Base-by-base conservation (phyloP, 2,797 vertebrate genomes). In the Myiotriccus ornatus region DNA sequence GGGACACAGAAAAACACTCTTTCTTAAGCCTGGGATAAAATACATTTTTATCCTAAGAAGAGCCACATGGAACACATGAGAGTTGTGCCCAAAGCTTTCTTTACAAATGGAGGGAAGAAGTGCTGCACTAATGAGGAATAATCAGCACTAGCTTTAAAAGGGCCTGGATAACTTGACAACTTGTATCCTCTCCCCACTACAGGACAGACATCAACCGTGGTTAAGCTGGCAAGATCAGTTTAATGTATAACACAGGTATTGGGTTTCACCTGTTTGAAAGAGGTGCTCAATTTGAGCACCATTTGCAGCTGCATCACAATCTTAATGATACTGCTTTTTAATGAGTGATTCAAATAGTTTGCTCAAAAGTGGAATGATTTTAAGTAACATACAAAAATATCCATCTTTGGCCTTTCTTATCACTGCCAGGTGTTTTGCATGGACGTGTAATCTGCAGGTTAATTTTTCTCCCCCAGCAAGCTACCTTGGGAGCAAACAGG, bases 11-110 rank as follows among this genome's bases (percentile, higher is more conserved):
- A 87, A 81, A 91, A 15, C 4, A 35, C 20, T 85, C n/a, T 63
- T 75, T 64, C 50, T 88, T 53, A 75, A 41, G 53, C 25, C 39
- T 78, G 27, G 20, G 24, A 10, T 71, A 44, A 75, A 89, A 80
- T 43, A 52, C 5, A 49, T 93, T 91, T 96, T 88, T 90, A 95
- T 97, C 91, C 96, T 97, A 97, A 98, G 96, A 97, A 95, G 94
- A 96, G 81, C 96, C 95, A 91, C 89, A 79, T 93, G 92, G 87
- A 95, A 96, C 76, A 94, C 59, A 93, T 97, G 93, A 96, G 79
- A 95, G 68, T 94, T 97, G 97, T 98, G 94, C 96, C 97, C 95
- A 95, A 94, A 97, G 87, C 78, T 96, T 90, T 96, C 82, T 94
- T 96, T 94, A 96, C 18, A 41, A 95, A 95, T 73, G 71, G 93